Evolutionary conservation across 2,888 invertebrate species (phyloP).

Genomic region (Zele albiditarsus): DNA sequence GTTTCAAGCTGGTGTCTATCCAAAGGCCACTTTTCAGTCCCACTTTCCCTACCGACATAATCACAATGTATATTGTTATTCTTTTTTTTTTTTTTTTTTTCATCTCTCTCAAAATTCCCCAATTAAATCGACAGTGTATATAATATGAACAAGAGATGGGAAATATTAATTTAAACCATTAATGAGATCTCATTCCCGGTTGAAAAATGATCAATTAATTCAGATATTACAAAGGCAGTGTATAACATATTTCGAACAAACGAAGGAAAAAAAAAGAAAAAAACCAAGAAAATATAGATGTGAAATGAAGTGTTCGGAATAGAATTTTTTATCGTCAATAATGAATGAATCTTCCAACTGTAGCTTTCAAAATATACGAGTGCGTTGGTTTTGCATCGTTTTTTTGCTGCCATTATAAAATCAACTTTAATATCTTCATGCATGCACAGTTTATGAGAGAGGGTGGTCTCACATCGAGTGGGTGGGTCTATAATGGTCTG

Average conservation of each 20-base stretch:
- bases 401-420: background rate
- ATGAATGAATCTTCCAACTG: background rate
- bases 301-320: background rate
- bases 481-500: conserved; percentile 65
- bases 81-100: conserved; percentile 35
- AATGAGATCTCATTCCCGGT: background rate
- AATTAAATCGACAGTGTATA: background rate
- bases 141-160: background rate
- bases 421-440: conserved; percentile 12
- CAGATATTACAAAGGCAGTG: background rate
- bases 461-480: conserved; percentile 45
- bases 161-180: background rate
- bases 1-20: conserved; percentile 44
- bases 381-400: background rate
- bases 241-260: background rate
- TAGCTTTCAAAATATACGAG: background rate
- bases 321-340: background rate
- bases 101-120: background rate
- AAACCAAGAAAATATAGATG: background rate
- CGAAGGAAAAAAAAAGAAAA: background rate
- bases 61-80: conserved; percentile 27
- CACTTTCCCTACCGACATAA: conserved; percentile 53
- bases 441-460: conserved; percentile 19
- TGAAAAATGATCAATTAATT: background rate
- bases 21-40: conserved; percentile 58